phyloP scores from a whole-genome alignment of 1,140 invertebrate species.

The Drosophila truncata region DNA sequence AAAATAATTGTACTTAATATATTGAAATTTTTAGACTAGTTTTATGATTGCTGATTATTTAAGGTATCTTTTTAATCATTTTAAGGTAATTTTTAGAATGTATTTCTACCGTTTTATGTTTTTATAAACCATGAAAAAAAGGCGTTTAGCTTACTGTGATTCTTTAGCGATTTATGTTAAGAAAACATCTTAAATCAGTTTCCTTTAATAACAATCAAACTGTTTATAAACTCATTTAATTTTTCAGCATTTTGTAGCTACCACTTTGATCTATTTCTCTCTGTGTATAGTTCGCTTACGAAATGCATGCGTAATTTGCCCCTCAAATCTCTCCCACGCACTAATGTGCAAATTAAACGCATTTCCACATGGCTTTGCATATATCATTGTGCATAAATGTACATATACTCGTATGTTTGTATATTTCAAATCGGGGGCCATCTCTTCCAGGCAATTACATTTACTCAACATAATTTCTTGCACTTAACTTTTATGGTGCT shows the following conservation, averaged over 20 bases:
- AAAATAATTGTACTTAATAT: too few species aligned
- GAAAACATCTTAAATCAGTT: neutral
- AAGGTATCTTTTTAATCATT: too few species aligned
- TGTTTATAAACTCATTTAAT: neutral
- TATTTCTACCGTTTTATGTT: neutral
- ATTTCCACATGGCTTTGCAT: slow-evolving; percentile 43
- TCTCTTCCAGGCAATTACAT: slow-evolving; percentile 65
- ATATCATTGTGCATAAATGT: slow-evolving; percentile 26
- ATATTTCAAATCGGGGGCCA: slow-evolving; percentile 8
- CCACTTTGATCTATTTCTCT: neutral
- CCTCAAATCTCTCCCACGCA: slow-evolving; percentile 47
- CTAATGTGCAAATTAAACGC: slow-evolving; percentile 73
- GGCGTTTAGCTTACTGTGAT: neutral
- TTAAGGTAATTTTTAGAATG: too few species aligned
- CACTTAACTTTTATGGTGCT: slow-evolving; percentile 52
- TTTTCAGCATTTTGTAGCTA: neutral
- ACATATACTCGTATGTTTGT: too few species aligned
- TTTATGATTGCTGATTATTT: too few species aligned
- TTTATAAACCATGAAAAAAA: neutral
- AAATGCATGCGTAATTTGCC: slow-evolving; percentile 32
- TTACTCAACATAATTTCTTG: slow-evolving; percentile 68
- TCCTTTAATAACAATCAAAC: neutral
- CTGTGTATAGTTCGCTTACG: slow-evolving; percentile 18
- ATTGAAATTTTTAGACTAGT: too few species aligned
- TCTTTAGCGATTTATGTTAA: neutral